Evolutionary conservation across 2,113 vertebrate species (phyloP), one percentile per base, ranked within the genome.

Genomic region (Podilymbus podiceps): DNA sequence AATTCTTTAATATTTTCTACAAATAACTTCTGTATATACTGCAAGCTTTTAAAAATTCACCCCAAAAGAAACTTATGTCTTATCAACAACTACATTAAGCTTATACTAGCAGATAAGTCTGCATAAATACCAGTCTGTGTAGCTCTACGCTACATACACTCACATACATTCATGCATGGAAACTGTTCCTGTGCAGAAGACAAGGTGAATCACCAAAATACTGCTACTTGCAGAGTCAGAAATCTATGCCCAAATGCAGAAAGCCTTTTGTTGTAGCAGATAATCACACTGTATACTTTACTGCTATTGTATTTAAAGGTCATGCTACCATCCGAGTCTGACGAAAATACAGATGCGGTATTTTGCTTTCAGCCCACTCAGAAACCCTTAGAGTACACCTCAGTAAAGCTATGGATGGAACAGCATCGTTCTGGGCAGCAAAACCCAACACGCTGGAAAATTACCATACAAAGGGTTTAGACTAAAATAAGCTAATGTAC

Each of bases 91-190:
- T 35, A 2, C 1, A 15, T 30, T 11, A 42, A 66, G 40, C 22
- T 74, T 35, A 21, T 3, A 18, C 33, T 0, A 53, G 49, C n/a
- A 76, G n/a, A 22, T 63, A 62, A 35, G 23, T 5, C 22, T 67
- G 19, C 53, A 16, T 3, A 3, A 0, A 19, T 5, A 11, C 30
- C 12, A 59, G 7, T 31, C 30, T 17, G 33, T 9, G 25, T 30
- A 33, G 28, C 52, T 55, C 12, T 15, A 24, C 33, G 16, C 49
- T 50, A 38, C 35, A 7, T 4, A 25, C 44, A 20, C 63, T 42
- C 78, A 14, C 17, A 5, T 12, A 50, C 3, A 2, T 13, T 27
- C 30, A 44, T 0, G 0, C 17, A 17, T 5, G 15, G 4, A 53
- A 21, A 38, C 31, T 8, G 5, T 22, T 46, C 5, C 22, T 6